Conservation (phyloP, 2,888 invertebrate species). For the Aelia acuminata region DNA sequence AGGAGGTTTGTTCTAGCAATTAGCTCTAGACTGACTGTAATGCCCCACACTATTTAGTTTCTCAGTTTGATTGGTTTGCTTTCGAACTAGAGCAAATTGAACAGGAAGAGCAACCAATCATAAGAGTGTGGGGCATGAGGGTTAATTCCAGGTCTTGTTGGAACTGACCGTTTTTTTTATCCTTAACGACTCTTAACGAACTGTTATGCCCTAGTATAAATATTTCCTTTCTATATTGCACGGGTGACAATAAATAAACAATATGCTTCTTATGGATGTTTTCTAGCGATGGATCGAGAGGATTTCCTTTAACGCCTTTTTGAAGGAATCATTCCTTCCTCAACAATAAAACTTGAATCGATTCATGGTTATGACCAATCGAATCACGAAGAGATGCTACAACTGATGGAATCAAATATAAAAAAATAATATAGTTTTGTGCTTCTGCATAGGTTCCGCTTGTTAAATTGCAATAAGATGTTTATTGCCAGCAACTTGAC, state of each 20-base stretch:
- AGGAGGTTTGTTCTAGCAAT: too few species aligned
- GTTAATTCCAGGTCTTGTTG: too few species aligned
- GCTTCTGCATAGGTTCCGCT: slow-evolving; percentile 43
- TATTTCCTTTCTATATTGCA: too few species aligned
- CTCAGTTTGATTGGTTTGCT: too few species aligned
- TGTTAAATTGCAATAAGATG: neutral
- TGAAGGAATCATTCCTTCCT: neutral
- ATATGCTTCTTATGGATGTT: neutral
- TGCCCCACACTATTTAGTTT: too few species aligned
- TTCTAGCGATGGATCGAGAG: neutral
- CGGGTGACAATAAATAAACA: neutral
- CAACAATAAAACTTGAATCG: neutral
- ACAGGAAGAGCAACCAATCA: too few species aligned
- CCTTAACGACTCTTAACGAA: too few species aligned
- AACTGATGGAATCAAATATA: neutral
- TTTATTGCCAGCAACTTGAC: slow-evolving; percentile 34
- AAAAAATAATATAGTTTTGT: slow-evolving; percentile 37
- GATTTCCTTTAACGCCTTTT: neutral
- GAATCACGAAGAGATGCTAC: slow-evolving; percentile 18
- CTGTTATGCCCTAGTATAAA: too few species aligned
- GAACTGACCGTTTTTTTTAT: too few species aligned
- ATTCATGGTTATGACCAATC: neutral
- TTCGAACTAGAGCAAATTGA: too few species aligned
- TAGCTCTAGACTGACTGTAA: too few species aligned
- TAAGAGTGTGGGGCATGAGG: too few species aligned